Conservation (phyloP, 2,113 vertebrate genomes). For the Serilophus lunatus region DNA sequence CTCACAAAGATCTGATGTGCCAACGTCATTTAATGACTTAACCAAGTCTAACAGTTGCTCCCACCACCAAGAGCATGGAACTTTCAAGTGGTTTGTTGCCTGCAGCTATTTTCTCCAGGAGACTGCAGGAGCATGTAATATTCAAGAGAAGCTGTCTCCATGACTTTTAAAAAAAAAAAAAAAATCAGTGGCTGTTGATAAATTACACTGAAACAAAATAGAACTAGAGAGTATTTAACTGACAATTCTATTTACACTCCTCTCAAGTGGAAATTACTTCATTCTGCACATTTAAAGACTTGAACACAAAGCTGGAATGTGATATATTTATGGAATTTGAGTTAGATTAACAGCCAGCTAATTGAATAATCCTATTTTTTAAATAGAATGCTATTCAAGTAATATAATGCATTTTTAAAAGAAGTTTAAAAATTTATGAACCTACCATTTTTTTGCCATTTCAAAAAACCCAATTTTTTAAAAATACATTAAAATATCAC, state of each 20-base stretch:
- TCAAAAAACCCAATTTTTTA: fast-evolving
- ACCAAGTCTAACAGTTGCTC: background rate
- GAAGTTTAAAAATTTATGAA: background rate
- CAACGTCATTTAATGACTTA: background rate
- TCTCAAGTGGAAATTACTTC: constrained; percentile 10
- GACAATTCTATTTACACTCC: background rate
- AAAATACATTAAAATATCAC: background rate
- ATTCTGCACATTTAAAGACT: background rate
- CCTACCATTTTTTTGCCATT: background rate
- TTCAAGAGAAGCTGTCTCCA: background rate
- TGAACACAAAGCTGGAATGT: background rate
- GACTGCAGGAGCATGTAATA: background rate
- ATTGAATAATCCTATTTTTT: background rate
- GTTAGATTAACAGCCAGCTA: background rate
- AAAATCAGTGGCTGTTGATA: background rate
- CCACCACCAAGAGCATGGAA: background rate
- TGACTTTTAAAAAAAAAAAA: background rate
- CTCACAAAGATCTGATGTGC: background rate
- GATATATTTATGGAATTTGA: background rate
- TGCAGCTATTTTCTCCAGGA: constrained; percentile 30
- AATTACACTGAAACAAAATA: background rate
- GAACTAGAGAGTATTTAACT: background rate
- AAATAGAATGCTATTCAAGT: background rate
- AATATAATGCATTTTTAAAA: background rate
- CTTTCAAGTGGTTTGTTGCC: constrained; percentile 28